These are phyloP conservation scores for Oceanodroma leucorhoa DNA, from an alignment of 2,797 vertebrate species.

Conservation along the genomic window DNA sequence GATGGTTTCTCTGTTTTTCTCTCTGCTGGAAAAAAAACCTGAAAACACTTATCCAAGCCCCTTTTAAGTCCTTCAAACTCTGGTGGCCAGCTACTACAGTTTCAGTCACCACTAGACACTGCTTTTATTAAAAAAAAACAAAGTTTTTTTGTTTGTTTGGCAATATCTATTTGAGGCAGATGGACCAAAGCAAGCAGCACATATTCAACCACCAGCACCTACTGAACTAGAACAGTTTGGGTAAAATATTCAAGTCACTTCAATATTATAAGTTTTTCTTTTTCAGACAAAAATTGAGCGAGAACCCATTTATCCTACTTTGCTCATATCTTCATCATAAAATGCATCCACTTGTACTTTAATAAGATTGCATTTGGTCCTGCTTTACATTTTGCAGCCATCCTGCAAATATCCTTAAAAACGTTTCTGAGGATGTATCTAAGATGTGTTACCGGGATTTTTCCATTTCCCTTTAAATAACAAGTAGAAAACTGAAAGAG, in stretches of 20 bases:
- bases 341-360: neutral
- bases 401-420: neutral
- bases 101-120: neutral
- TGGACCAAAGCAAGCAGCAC: rapidly evolving
- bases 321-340: rapidly evolving
- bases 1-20: neutral
- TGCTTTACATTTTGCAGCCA: neutral
- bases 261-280: neutral
- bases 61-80: neutral
- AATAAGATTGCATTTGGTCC: neutral
- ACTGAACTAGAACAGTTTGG: neutral
- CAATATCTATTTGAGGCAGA: neutral
- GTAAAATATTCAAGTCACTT: neutral
- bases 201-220: neutral
- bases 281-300: neutral
- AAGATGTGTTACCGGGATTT: neutral
- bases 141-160: neutral
- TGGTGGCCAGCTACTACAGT: rapidly evolving
- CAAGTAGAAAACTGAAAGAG: rapidly evolving
- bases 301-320: neutral
- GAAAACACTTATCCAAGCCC: neutral
- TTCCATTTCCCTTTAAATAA: neutral
- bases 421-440: neutral
- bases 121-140: neutral
- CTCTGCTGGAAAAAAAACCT: rapidly evolving